Evolutionary conservation across 2,797 vertebrate species (phyloP).

Genomic region (Mormyrops boulengeri): DNA sequence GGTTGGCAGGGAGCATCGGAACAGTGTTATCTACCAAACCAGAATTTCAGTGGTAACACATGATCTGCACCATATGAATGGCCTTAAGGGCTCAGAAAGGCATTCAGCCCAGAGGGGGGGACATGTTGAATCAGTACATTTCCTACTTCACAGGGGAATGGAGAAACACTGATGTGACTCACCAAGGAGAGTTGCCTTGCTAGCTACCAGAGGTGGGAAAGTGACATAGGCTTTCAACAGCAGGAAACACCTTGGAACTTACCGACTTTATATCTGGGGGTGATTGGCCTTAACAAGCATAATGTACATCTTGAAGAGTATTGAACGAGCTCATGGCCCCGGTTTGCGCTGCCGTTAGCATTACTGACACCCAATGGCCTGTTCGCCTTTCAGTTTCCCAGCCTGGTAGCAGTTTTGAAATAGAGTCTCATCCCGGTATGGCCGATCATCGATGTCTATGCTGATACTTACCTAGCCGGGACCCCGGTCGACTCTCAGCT

Average conservation of each 20-base stretch:
- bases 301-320: neutral
- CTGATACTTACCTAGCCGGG: neutral
- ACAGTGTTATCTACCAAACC: neutral
- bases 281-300: neutral
- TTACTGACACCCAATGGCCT: neutral
- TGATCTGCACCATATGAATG: neutral
- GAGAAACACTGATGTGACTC: neutral
- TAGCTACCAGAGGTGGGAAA: neutral
- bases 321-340: neutral
- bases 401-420: neutral
- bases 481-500: neutral
- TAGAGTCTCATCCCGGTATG: neutral
- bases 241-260: neutral
- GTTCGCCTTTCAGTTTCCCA: neutral
- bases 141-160: neutral
- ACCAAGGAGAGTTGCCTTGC: neutral
- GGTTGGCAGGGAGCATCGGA: neutral
- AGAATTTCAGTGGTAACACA: neutral
- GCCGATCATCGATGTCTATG: neutral
- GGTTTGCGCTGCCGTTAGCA: neutral
- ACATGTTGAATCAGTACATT: neutral
- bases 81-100: neutral
- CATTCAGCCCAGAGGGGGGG: neutral
- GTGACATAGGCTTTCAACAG: neutral
- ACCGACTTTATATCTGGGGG: neutral